Evolutionary conservation across 2,113 vertebrate species (phyloP).

Genomic region (Zosterops japonicus): DNA sequence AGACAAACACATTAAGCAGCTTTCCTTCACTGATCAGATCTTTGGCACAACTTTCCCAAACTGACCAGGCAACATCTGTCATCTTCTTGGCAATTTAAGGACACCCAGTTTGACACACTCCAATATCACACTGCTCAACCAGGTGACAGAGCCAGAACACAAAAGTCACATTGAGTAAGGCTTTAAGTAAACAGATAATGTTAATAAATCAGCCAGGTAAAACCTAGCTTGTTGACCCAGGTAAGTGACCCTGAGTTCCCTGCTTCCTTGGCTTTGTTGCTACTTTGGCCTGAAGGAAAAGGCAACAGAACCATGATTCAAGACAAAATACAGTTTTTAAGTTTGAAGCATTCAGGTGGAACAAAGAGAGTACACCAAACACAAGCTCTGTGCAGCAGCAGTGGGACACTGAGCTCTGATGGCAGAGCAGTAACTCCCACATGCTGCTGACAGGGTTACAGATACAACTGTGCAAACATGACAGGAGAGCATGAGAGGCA

Average conservation of each 20-base stretch:
- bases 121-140: background rate
- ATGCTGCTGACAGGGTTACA: fast-evolving
- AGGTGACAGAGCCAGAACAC: background rate
- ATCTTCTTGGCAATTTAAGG: background rate
- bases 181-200: background rate
- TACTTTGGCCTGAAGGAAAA: background rate
- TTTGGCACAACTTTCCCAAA: background rate
- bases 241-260: background rate
- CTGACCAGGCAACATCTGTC: background rate
- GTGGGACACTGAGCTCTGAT: background rate
- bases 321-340: background rate
- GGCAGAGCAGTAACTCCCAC: fast-evolving
- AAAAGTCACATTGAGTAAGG: background rate
- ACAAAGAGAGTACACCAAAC: background rate
- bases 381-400: background rate
- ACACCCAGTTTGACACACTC: background rate
- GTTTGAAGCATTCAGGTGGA: background rate
- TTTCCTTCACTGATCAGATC: background rate
- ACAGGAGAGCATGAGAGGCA: background rate
- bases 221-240: background rate
- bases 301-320: background rate
- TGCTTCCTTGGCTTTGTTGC: background rate
- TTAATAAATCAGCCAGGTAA: background rate
- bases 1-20: background rate
- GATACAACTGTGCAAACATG: background rate